Evolutionary conservation across 2,797 vertebrate genomes (phyloP).

Genomic region (Masticophis lateralis): DNA sequence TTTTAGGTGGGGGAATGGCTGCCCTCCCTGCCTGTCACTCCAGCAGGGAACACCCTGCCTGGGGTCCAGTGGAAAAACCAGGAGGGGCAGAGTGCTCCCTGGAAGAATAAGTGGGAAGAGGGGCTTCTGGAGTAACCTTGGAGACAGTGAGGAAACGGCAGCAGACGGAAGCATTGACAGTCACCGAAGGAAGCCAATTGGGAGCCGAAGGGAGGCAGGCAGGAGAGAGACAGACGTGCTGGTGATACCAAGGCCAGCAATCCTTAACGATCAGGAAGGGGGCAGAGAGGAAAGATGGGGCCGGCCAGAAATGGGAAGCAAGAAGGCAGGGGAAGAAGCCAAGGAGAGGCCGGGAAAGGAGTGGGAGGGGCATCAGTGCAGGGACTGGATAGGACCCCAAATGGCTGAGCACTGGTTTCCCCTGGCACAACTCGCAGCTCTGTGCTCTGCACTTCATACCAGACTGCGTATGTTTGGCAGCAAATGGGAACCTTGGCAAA

Average conservation of each 20-base stretch:
- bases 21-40: background rate
- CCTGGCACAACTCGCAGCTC: background rate
- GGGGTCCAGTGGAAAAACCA: background rate
- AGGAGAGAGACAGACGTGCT: background rate
- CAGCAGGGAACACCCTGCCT: background rate
- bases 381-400: background rate
- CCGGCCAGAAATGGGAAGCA: background rate
- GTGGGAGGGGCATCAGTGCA: background rate
- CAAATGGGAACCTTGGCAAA: background rate
- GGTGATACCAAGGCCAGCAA: background rate
- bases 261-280: background rate
- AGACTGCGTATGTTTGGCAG: background rate
- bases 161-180: background rate
- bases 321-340: background rate
- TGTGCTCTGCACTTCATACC: background rate
- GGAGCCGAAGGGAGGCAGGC: background rate
- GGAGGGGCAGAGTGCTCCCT: background rate
- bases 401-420: background rate
- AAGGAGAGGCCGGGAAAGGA: background rate
- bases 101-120: slow-evolving; percentile 22
- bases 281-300: background rate
- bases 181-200: background rate
- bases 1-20: too few relatives aligned
- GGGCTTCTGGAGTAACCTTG: slow-evolving; percentile 57
- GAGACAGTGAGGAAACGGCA: slow-evolving; percentile 40